Percentiles rank a stretch among this genome's conserved stretches.
Evolutionary conservation across 2,888 invertebrate species (phyloP).

Genomic region (Arenicola marina): DNA sequence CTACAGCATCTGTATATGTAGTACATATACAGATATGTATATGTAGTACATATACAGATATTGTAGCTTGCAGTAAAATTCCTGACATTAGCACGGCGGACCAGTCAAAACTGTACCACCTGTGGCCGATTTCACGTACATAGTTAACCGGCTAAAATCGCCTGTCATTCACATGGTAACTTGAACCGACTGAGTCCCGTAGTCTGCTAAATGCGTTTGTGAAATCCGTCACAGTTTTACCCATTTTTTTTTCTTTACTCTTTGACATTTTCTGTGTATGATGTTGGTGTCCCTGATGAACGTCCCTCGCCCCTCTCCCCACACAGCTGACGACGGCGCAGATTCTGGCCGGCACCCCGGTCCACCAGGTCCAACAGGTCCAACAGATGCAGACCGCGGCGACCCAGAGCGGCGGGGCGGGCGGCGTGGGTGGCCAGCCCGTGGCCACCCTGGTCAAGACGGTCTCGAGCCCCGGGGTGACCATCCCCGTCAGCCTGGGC

Average conservation of each 20-base stretch:
- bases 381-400: too few relatives aligned
- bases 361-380: slow-evolving; percentile 6
- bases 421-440: background rate
- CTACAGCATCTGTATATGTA: too few relatives aligned
- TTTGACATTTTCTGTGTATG: background rate
- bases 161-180: too few relatives aligned
- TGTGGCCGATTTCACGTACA: background rate
- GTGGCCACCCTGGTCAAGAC: slow-evolving; percentile 10
- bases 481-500: slow-evolving; percentile 60
- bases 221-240: background rate
- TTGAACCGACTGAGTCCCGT: background rate
- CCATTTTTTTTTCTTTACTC: background rate
- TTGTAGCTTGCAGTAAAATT: too few relatives aligned
- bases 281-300: background rate
- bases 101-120: background rate
- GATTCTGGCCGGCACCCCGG: background rate
- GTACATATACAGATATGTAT: too few relatives aligned
- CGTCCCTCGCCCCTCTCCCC: background rate
- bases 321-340: slow-evolving; percentile 4
- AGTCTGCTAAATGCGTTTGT: background rate
- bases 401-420: background rate
- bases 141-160: background rate
- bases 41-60: too few relatives aligned
- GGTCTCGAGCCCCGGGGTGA: slow-evolving; percentile 44
- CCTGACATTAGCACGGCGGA: too few relatives aligned